Evolutionary conservation across 2,888 invertebrate species (phyloP).

Genomic region (Athalia circularis): DNA sequence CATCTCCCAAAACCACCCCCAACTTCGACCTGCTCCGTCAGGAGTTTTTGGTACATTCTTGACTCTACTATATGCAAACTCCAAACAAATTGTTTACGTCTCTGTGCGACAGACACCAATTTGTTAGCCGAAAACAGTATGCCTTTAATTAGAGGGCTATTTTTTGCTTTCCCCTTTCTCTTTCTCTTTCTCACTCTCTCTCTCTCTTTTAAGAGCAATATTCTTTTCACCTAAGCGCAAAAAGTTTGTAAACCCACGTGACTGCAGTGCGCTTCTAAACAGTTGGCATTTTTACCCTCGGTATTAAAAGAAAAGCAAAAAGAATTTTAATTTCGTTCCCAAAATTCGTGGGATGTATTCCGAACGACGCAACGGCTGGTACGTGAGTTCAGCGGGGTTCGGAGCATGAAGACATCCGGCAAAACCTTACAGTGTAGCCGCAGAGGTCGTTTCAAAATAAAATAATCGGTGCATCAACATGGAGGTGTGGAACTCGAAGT

Average conservation of each 20-base stretch:
- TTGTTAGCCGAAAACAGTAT: background rate
- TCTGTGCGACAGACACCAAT: background rate
- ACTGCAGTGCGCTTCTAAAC: too few relatives aligned
- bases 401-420: background rate
- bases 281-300: too few relatives aligned
- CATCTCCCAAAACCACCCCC: background rate
- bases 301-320: too few relatives aligned
- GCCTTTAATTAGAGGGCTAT: too few relatives aligned
- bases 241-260: too few relatives aligned
- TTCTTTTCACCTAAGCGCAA: too few relatives aligned
- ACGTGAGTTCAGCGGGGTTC: slow-evolving; percentile 7
- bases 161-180: too few relatives aligned
- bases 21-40: background rate
- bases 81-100: background rate
- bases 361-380: background rate
- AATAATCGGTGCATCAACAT: background rate
- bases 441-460: slow-evolving; percentile 24
- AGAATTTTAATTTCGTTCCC: background rate
- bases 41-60: background rate
- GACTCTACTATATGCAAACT: background rate
- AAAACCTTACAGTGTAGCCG: background rate
- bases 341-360: slow-evolving; percentile 11
- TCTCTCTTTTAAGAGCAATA: too few relatives aligned
- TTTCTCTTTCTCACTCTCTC: too few relatives aligned
- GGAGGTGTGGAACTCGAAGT: background rate